A percentile compares a stretch with the other conserved stretches of the same genome.
Evolutionary conservation across 2,888 invertebrate genomes (phyloP).

Genomic region (Ornithoptera alexandrae): DNA sequence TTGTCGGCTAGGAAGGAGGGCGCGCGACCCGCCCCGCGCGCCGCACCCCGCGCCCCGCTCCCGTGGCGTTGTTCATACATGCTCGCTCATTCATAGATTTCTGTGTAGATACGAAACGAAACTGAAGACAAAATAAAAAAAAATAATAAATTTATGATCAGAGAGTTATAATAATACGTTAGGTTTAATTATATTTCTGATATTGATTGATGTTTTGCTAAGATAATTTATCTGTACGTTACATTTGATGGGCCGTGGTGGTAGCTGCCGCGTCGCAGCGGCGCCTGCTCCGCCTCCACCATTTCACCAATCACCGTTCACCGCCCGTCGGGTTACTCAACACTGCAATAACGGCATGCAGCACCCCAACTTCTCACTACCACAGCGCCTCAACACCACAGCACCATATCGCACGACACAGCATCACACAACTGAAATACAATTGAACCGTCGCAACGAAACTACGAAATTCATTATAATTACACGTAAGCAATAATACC

Average conservation of each 20-base stretch:
- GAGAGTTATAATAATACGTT: constrained; percentile 77
- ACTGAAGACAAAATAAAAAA: constrained; percentile 62
- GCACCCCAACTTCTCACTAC: too few relatives aligned
- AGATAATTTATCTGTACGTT: constrained; percentile 75
- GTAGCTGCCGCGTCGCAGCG: constrained; percentile 44
- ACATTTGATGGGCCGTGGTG: constrained; percentile 55
- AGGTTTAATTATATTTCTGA: constrained; percentile 79
- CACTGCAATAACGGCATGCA: background rate
- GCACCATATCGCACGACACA: background rate
- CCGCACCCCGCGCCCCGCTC: constrained; percentile 47
- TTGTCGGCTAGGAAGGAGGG: constrained; percentile 37
- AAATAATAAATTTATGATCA: constrained; percentile 51
- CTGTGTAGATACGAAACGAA: constrained; percentile 62
- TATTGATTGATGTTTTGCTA: constrained; percentile 78
- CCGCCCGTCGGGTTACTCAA: constrained; percentile 5
- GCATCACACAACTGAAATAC: background rate
- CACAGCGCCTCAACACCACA: too few relatives aligned
- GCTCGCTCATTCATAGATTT: constrained; percentile 49
- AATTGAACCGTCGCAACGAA: constrained; percentile 35
- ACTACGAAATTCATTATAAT: constrained; percentile 60
- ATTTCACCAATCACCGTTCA: background rate
- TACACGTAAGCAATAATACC: constrained; percentile 78
- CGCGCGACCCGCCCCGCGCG: constrained; percentile 49
- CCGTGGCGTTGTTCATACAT: constrained; percentile 52
- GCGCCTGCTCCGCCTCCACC: constrained; percentile 33